phyloP scores from a whole-genome alignment of 2,888 invertebrate genomes.

The Acronicta alni region DNA sequence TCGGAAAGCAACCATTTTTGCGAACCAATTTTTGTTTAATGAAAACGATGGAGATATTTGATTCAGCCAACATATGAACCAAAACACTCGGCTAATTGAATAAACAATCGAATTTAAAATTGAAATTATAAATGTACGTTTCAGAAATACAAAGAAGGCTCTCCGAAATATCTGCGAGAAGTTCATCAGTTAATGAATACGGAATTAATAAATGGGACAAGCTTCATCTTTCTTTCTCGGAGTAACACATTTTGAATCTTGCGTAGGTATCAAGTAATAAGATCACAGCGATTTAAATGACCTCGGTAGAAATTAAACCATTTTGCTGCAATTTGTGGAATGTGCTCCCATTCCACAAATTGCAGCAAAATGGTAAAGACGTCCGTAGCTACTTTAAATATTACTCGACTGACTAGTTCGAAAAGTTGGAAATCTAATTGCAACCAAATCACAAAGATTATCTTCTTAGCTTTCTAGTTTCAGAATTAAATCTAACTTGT shows the following conservation, averaged over 20 bases:
- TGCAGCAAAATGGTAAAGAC: not conserved
- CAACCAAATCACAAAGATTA: constrained; percentile 1
- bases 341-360: too few species aligned
- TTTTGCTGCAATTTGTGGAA: not conserved
- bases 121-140: constrained; percentile 27
- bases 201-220: constrained; percentile 4
- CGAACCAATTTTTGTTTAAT: constrained; percentile 48
- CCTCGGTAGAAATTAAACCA: not conserved
- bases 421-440: not conserved
- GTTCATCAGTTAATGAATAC: constrained; percentile 23
- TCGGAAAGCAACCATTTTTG: constrained; percentile 49
- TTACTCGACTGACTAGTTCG: not conserved
- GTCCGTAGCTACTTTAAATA: not conserved
- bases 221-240: not conserved
- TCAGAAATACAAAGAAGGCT: constrained; percentile 14
- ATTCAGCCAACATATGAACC: constrained; percentile 26
- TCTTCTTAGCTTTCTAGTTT: constrained; percentile 6
- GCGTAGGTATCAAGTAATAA: constrained; percentile 1
- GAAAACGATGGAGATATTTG: constrained; percentile 42
- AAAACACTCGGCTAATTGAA: constrained; percentile 27
- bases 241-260: constrained; percentile 6
- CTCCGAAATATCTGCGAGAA: constrained; percentile 9
- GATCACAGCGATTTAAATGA: not conserved
- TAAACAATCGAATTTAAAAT: constrained; percentile 23
- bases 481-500: constrained; percentile 24